Evolutionary conservation across 2,797 vertebrate genomes (phyloP).

Genomic region (Falco biarmicus): DNA sequence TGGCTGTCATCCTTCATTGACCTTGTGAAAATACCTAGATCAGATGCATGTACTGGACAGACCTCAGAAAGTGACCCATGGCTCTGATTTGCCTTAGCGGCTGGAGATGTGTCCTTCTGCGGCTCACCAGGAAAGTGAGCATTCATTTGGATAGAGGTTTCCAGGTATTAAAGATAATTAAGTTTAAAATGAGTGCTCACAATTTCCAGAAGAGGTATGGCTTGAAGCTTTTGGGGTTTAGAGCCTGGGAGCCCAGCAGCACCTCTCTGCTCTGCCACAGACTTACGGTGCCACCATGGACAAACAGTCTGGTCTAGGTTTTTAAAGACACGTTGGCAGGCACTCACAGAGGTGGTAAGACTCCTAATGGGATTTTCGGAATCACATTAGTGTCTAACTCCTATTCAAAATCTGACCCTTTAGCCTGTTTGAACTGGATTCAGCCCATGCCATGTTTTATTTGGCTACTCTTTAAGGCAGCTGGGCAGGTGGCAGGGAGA

Average conservation of each 20-base stretch:
- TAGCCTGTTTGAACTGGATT: background rate
- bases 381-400: slow-evolving; percentile 51
- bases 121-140: background rate
- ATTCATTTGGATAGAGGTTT: background rate
- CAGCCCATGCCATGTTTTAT: background rate
- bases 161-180: background rate
- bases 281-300: accelerated
- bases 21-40: background rate
- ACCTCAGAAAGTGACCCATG: background rate
- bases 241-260: background rate
- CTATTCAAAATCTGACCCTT: slow-evolving; percentile 33
- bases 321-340: background rate
- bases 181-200: background rate
- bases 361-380: slow-evolving; percentile 45
- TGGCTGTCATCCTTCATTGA: background rate
- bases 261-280: background rate
- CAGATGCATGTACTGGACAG: background rate
- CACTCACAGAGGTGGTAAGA: background rate
- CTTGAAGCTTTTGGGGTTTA: background rate
- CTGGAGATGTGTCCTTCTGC: background rate
- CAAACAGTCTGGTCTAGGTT: background rate
- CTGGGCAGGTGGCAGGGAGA: accelerated
- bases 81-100: background rate
- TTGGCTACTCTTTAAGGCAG: background rate
- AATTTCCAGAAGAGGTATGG: background rate